Evolutionary conservation across 2,888 invertebrate genomes (phyloP).

Genomic region (Spisula subtruncata): DNA sequence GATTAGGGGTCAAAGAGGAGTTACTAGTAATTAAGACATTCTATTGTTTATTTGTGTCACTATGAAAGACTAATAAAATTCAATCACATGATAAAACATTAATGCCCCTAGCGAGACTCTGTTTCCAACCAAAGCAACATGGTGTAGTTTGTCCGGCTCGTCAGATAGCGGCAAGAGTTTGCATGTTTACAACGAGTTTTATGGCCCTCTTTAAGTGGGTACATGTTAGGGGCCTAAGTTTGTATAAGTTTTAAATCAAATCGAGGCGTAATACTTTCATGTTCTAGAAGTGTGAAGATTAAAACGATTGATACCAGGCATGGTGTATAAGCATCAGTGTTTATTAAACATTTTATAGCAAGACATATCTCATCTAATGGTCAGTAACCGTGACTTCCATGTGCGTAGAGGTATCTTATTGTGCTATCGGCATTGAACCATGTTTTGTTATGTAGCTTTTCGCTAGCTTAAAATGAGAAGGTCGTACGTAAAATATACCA

Average conservation of each 20-base stretch:
- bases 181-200: background rate
- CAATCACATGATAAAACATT: background rate
- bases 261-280: background rate
- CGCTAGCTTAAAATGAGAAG: too few relatives aligned
- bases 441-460: too few relatives aligned
- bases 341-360: background rate
- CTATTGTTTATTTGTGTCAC: constrained; percentile 1
- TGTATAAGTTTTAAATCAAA: background rate
- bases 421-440: too few relatives aligned
- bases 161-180: background rate
- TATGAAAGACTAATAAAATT: constrained; percentile 9
- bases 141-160: background rate
- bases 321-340: background rate
- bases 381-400: background rate
- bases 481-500: too few relatives aligned
- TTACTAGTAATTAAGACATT: constrained; percentile 16
- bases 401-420: too few relatives aligned
- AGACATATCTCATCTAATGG: background rate
- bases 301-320: background rate
- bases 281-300: constrained; percentile 8
- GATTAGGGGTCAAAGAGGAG: background rate
- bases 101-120: background rate
- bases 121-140: background rate
- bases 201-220: constrained; percentile 17
- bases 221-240: background rate